Evolutionary conservation across 1,140 invertebrate genomes (phyloP), one percentile per base, ranked within the genome.

Genomic region (Kradibia gibbosae): DNA sequence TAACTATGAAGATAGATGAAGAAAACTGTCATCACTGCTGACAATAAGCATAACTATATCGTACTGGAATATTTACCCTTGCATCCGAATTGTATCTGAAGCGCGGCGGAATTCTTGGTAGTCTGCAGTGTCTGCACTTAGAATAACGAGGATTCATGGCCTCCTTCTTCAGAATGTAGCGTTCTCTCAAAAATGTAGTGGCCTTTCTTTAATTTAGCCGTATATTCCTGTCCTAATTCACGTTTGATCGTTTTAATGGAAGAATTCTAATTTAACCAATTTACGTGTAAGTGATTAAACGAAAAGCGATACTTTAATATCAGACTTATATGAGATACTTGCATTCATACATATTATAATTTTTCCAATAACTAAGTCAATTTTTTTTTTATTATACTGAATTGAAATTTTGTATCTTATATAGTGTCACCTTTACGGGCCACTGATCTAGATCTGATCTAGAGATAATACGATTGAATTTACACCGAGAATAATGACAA

Each of bases 101-200:
- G 15, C 45, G 36, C 31, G 5, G 36, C 13, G 57, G 22, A 62
- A 78, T 67, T 78, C 75, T 78, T 78, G 62, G 62, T 50, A n/a
- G 45, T 74, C 13, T n/a, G n/a, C n/a, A n/a, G n/a, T n/a, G n/a
- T n/a, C 62, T 78, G 75, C 31, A 78, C 62, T 78, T 78, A 39
- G 74, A 77, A 77, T 77, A 77, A 77, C 74, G 74, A 77, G 60
- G 7, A n/a, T 15, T 3, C 20, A 5, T 50, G 62, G 7, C 75
- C 22, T 67, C 10, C 60, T 80, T 71, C 55, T 55, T 22, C 48
- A 22, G 34, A 53, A 67, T 76, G 62, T 28, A 17, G 62, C 28
- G 57, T 65, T 77, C 60, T 71, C 42, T 67, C 22, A 28, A 53
- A 67, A 78, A 78, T 67, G 22, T 20, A 78, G 28, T 50, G 42